Conservation (phyloP, 1,140 invertebrate species). For the Leptonema lineaticorne region DNA sequence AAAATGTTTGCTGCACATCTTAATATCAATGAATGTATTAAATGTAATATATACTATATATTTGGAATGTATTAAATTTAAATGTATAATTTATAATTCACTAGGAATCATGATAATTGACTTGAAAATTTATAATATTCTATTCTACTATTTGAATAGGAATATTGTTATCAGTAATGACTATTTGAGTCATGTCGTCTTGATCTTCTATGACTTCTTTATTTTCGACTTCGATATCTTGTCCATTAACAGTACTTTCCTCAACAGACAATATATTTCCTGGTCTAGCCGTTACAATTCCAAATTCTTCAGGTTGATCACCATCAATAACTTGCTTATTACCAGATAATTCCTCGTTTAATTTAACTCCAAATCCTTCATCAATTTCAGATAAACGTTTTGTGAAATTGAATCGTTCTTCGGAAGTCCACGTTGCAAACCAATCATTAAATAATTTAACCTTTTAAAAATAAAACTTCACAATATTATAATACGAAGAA, state of each 20-base stretch:
- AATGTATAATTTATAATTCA: not conserved
- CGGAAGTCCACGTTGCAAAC: slow-evolving; percentile 77
- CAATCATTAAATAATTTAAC: slow-evolving; percentile 85
- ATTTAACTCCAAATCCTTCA: slow-evolving; percentile 68
- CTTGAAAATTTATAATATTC: not conserved
- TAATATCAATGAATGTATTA: slow-evolving; percentile 10
- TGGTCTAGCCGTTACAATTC: slow-evolving; percentile 7
- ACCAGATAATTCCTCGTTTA: slow-evolving; percentile 60
- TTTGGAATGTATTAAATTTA: slow-evolving; percentile 5
- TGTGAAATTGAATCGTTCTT: slow-evolving; percentile 71
- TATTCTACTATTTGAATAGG: slow-evolving; percentile 37
- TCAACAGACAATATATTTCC: slow-evolving; percentile 10
- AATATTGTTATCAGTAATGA: slow-evolving; percentile 30
- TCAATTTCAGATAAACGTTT: slow-evolving; percentile 70
- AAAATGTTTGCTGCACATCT: not conserved
- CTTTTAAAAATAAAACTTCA: slow-evolving; percentile 46
- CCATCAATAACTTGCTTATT: slow-evolving; percentile 35
- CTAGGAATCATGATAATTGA: not conserved
- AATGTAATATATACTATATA: slow-evolving; percentile 1
- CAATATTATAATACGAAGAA: slow-evolving; percentile 6
- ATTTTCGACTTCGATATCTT: slow-evolving; percentile 35
- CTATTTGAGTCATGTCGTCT: slow-evolving; percentile 2
- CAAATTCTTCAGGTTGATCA: slow-evolving; percentile 2
- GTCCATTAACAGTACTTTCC: not conserved
- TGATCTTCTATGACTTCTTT: slow-evolving; percentile 36